Evolutionary conservation across 2,113 vertebrate species (phyloP), one percentile per base, ranked within the genome.

Genomic region (Myiagra hebetior): DNA sequence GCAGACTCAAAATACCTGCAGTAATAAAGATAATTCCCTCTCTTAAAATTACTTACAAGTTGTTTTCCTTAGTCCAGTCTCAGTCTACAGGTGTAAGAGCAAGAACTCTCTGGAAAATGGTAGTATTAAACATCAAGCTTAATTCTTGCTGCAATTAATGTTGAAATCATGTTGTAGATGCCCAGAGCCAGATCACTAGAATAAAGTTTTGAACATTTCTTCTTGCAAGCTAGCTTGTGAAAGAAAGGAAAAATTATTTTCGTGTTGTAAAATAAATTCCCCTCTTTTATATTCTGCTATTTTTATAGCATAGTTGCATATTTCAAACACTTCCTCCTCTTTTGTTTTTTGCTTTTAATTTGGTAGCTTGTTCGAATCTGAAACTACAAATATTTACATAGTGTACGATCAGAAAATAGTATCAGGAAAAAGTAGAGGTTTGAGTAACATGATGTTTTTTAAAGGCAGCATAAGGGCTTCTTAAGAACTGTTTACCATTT

Each of bases 401-500:
- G 8, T 69, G 4, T 79, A 30, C 37, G 35, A 35, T 69, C 27
- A 70, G 47, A 76, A 97, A 94, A 85, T 42, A 7, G 31, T 62
- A 56, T 85, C 47, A 17, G 82, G 93, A 76, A 73, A 87, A 75
- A 79, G 65, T 56, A n/a, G 28, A 87, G 27, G 15, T 52, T 78
- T 70, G 63, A 50, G 81, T 77, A 72, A 86, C 0, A 2, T 9
- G 10, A 15, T 60, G 30, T 69, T 89, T 96, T 91, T 49, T 91
- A 42, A 92, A 91, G 52, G 49, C 85, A 56, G 37, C 19, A 4
- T 83, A 65, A 96, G 62, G 37, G 55, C 49, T 96, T 93, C 74
- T 56, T 75, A 62, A 74, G 84, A 93, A 56, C 74, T 98, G 94
- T 98, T 98, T 98, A 97, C 97, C 68, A 79, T 97, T 96, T 95